Evolutionary conservation across 2,797 vertebrate species (phyloP).

Genomic region (Silurus lanzhouensis): DNA sequence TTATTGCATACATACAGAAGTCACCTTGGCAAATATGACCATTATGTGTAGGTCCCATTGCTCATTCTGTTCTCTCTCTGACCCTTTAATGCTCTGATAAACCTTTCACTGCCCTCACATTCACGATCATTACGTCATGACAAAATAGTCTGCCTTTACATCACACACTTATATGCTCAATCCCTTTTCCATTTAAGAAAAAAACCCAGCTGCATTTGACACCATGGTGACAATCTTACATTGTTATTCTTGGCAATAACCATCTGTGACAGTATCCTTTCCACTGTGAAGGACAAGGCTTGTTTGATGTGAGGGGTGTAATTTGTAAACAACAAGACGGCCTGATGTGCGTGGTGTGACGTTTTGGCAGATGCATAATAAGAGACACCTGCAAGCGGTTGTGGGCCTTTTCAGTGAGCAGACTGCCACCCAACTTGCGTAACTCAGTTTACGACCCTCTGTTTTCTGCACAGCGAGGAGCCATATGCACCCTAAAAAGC

Average conservation of each 20-base stretch:
- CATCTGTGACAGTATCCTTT: slow-evolving; percentile 37
- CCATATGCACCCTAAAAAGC: slow-evolving; percentile 48
- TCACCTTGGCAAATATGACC: background rate
- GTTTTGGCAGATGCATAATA: slow-evolving; percentile 61
- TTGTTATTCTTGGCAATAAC: slow-evolving; percentile 30
- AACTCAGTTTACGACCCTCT: slow-evolving; percentile 39
- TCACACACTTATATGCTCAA: slow-evolving; percentile 31
- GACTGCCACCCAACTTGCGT: slow-evolving; percentile 10
- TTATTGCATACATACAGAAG: background rate
- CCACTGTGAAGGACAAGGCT: slow-evolving; percentile 30
- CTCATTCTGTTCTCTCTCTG: background rate
- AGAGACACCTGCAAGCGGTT: slow-evolving; percentile 62
- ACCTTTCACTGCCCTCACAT: slow-evolving; percentile 52
- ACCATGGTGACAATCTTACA: slow-evolving; percentile 33
- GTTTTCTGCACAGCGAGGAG: slow-evolving; percentile 34
- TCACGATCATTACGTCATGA: slow-evolving; percentile 41
- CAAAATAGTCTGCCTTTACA: slow-evolving; percentile 43
- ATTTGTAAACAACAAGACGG: slow-evolving; percentile 45
- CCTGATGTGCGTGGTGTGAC: slow-evolving; percentile 32
- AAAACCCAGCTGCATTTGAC: slow-evolving; percentile 41
- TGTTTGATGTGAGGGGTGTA: slow-evolving; percentile 46
- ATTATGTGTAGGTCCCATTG: slow-evolving; percentile 13
- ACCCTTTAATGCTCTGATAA: slow-evolving; percentile 32
- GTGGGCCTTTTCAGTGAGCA: slow-evolving; percentile 55
- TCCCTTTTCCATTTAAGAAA: slow-evolving; percentile 35